Conservation (phyloP, 2,797 vertebrate species). For the Mastacembelus armatus region DNA sequence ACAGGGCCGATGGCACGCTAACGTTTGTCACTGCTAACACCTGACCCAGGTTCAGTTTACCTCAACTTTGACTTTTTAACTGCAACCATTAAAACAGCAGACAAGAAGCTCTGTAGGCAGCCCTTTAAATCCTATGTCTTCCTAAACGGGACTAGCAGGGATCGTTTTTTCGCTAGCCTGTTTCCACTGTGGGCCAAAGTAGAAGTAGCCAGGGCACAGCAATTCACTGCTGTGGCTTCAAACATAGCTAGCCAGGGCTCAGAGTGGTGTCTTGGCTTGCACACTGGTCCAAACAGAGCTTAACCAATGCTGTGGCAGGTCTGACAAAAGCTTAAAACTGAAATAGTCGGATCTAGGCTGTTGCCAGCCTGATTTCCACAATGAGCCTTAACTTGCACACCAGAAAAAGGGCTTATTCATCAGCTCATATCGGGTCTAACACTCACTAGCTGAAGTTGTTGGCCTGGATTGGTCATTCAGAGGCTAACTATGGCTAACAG, state of each 20-base stretch:
- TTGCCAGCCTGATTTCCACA: too few relatives aligned
- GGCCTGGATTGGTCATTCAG: not conserved
- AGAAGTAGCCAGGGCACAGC: conserved; percentile 35
- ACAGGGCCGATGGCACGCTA: conserved; percentile 49
- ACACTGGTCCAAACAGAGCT: not conserved
- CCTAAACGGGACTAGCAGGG: conserved; percentile 38
- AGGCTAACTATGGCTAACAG: not conserved
- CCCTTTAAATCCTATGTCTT: conserved; percentile 68
- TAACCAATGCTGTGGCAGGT: too few relatives aligned
- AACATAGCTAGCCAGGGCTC: not conserved
- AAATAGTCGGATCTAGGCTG: conserved; percentile 3
- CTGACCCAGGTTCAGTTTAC: conserved; percentile 67
- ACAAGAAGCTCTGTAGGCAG: conserved; percentile 19
- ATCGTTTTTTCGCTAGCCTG: conserved; percentile 12
- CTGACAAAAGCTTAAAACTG: not conserved
- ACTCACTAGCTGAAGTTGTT: conserved; percentile 1
- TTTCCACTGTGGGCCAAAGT: conserved; percentile 36
- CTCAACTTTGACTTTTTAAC: conserved; percentile 66
- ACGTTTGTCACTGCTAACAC: conserved; percentile 33
- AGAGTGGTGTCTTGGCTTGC: not conserved
- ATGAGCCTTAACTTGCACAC: not conserved
- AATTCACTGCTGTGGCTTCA: conserved; percentile 7
- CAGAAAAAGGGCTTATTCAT: not conserved
- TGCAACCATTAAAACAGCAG: conserved; percentile 40
- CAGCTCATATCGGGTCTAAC: conserved; percentile 2